Percentiles rank a stretch among this genome's conserved stretches.
phyloP scores from a whole-genome alignment of 2,888 invertebrate genomes.

The Sinodicranocentrus sp. region DNA sequence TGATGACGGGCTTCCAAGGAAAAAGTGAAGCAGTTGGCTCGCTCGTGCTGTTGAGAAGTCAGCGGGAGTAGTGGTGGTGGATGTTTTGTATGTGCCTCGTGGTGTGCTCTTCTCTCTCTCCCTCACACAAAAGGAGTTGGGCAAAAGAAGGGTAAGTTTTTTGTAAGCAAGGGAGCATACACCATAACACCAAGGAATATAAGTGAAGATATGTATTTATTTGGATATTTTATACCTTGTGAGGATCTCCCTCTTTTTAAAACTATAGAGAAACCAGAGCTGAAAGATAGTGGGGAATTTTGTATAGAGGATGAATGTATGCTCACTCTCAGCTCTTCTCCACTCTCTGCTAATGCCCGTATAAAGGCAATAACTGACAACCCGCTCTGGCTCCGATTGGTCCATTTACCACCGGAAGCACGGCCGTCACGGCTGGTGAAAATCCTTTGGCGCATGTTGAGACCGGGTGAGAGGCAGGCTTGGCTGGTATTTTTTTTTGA shows the following conservation, averaged over 20 bases:
- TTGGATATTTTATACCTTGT: too few relatives aligned
- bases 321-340: conserved; percentile 28
- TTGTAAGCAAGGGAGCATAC: background rate
- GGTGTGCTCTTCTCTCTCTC: conserved; percentile 16
- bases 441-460: conserved; percentile 75
- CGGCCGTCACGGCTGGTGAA: conserved; percentile 74
- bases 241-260: too few relatives aligned
- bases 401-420: conserved; percentile 75
- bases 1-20: conserved; percentile 52
- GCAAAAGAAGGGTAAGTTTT: conserved; percentile 59
- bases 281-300: too few relatives aligned
- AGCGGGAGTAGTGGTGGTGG: conserved; percentile 41
- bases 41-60: conserved; percentile 49
- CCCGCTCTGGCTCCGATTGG: conserved; percentile 75
- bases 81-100: conserved; percentile 64
- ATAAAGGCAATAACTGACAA: conserved; percentile 67
- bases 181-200: too few relatives aligned
- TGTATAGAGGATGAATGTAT: too few relatives aligned
- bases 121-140: conserved; percentile 25
- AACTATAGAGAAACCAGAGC: too few relatives aligned
- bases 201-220: too few relatives aligned
- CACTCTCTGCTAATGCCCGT: conserved; percentile 44
- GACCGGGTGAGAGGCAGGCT: conserved; percentile 70
- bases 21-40: conserved; percentile 6
- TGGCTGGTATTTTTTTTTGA: conserved; percentile 18